These are phyloP conservation scores for Myotis planiceps DNA, from an alignment of 2,797 vertebrate genomes.

Conservation along the genomic window DNA sequence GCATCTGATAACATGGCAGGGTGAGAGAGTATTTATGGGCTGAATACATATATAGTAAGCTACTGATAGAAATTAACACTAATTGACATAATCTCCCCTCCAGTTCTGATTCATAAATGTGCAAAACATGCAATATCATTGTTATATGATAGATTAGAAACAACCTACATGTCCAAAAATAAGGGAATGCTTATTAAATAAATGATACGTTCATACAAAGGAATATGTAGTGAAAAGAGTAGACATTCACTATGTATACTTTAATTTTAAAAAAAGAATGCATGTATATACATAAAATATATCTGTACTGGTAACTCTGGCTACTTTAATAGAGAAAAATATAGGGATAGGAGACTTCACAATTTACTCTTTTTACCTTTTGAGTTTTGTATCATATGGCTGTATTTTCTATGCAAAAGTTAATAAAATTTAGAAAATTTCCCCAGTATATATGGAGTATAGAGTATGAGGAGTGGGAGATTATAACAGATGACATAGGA, in stretches of 20 bases:
- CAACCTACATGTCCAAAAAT: not conserved
- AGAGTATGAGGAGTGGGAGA: not conserved
- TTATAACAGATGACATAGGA: not conserved
- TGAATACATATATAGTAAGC: not conserved
- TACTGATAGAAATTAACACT: slow-evolving; percentile 34
- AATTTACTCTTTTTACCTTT: not conserved
- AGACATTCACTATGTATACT: not conserved
- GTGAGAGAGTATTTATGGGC: not conserved
- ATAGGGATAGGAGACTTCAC: not conserved
- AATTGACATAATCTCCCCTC: not conserved
- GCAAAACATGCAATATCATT: not conserved
- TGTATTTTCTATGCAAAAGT: not conserved
- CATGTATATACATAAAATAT: not conserved
- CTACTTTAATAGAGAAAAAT: not conserved
- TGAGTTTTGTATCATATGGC: not conserved
- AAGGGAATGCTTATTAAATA: not conserved
- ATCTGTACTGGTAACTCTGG: not conserved
- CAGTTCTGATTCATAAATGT: not conserved
- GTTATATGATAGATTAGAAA: slow-evolving; percentile 47
- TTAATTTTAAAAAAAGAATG: not conserved
- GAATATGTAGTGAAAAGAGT: not conserved
- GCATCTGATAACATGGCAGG: not conserved
- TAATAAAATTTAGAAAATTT: slow-evolving; percentile 24
- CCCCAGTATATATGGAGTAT: not conserved
- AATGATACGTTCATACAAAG: not conserved